Evolutionary conservation across 2,888 invertebrate species (phyloP), one percentile per base, ranked within the genome.

Genomic region (Drosophila longiperda): DNA sequence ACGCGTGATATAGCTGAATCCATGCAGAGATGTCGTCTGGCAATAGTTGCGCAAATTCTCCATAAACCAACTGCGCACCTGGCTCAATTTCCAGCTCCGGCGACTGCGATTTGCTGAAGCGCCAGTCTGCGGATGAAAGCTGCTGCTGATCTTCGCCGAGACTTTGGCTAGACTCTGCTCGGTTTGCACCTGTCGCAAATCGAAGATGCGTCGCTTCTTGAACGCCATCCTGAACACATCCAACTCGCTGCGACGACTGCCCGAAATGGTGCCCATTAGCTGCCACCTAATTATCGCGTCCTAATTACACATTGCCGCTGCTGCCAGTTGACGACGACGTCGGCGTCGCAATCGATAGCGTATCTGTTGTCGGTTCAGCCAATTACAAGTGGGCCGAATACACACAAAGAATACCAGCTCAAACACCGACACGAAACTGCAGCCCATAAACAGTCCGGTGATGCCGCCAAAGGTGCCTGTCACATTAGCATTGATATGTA

Each of bases 381-480:
- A 91, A 75, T 91, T 85, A 61, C 91, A 91, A 17, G 87, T 71
- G 23, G 92, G 92, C 36, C 92, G 88, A 29, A 92, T 87, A 49
- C 89, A 86, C n/a, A 85, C 70, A 29, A 92, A 92, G 75, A 92
- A 94, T 34, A 96, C 78, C 29, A 95, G 83, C 90, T 96, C 96
- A 60, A 96, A 94, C 7, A 94, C 94, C 0, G 96, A 95, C 76
- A 96, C 94, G 15, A 96, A 93, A 57, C 96, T 96, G 88, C 96
- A 96, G 11, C 96, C 96, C 52, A 95, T 94, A 93, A 96, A 95
- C 20, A 96, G 92, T 33, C 96, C 95, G 0, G 96, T 93, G 3
- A 96, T 94, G 55, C 96, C 96, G 0, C 96, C 96, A 78, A 96
- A 95, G 1, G 95, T 95, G 69, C 96, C 96, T 96, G 93, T 20